Conservation (phyloP, 2,113 vertebrate genomes). For the Scomber colias region DNA sequence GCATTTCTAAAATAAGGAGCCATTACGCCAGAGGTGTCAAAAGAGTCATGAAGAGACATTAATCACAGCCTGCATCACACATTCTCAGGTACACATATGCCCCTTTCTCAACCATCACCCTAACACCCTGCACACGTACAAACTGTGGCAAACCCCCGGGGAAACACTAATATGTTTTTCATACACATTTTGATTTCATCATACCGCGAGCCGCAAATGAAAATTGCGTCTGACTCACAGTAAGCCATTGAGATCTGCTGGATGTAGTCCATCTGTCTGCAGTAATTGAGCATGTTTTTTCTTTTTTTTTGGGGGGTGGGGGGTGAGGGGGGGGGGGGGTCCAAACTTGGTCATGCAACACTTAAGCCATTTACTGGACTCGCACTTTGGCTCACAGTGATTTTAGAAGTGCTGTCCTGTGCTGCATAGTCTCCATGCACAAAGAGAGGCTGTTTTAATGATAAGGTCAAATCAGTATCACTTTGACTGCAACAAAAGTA, state of each 20-base stretch:
- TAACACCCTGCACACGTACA: slow-evolving; percentile 89
- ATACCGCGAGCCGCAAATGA: slow-evolving; percentile 87
- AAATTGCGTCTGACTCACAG: slow-evolving; percentile 91
- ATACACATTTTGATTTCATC: slow-evolving; percentile 95
- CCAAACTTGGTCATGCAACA: slow-evolving; percentile 87
- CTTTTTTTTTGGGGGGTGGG: slow-evolving; percentile 40
- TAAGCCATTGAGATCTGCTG: slow-evolving; percentile 91
- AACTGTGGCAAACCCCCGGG: slow-evolving; percentile 86
- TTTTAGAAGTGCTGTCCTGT: slow-evolving; percentile 86
- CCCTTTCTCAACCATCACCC: slow-evolving; percentile 87
- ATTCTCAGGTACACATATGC: slow-evolving; percentile 58
- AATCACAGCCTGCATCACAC: slow-evolving; percentile 88
- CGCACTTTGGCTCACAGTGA: slow-evolving; percentile 53
- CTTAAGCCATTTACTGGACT: slow-evolving; percentile 84
- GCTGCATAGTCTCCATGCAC: slow-evolving; percentile 87
- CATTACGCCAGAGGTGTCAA: slow-evolving; percentile 88
- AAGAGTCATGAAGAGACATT: slow-evolving; percentile 92
- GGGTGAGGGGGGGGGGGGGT: slow-evolving; percentile 70
- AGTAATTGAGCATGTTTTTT: slow-evolving; percentile 87
- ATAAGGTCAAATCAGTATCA: slow-evolving; percentile 85
- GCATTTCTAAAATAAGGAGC: slow-evolving; percentile 89
- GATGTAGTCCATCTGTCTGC: slow-evolving; percentile 92
- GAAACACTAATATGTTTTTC: slow-evolving; percentile 93
- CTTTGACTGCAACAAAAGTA: slow-evolving; percentile 90
- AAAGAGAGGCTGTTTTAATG: slow-evolving; percentile 87